Conservation (phyloP, 2,113 vertebrate species). For the Herpailurus yagouaroundi region DNA sequence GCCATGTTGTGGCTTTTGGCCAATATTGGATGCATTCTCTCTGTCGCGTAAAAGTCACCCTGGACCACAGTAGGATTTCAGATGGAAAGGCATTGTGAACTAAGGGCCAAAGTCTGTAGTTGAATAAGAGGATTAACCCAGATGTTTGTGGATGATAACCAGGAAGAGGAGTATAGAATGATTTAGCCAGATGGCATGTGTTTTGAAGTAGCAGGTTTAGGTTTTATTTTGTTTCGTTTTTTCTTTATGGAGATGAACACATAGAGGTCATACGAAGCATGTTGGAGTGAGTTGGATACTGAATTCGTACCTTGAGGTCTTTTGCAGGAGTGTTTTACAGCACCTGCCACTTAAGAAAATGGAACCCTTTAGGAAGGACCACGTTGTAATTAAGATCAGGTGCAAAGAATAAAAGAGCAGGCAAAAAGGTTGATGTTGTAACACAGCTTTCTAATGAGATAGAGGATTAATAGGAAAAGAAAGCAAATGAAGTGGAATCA, state of each 20-base stretch:
- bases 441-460: background rate
- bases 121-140: background rate
- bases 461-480: background rate
- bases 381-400: background rate
- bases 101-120: background rate
- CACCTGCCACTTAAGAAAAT: background rate
- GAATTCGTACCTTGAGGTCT: background rate
- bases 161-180: background rate
- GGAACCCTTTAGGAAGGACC: background rate
- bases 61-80: background rate
- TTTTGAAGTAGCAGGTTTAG: background rate
- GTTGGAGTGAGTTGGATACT: background rate
- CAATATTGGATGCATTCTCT: background rate
- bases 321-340: background rate
- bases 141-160: background rate
- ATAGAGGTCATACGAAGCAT: background rate
- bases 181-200: background rate
- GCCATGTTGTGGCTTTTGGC: background rate
- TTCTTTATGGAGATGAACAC: background rate
- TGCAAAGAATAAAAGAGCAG: background rate
- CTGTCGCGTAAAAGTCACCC: background rate
- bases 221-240: background rate
- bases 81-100: background rate
- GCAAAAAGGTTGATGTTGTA: background rate
- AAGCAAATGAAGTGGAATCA: background rate